phyloP scores from a whole-genome alignment of 1,140 invertebrate species.

The Bombus soroeensis region DNA sequence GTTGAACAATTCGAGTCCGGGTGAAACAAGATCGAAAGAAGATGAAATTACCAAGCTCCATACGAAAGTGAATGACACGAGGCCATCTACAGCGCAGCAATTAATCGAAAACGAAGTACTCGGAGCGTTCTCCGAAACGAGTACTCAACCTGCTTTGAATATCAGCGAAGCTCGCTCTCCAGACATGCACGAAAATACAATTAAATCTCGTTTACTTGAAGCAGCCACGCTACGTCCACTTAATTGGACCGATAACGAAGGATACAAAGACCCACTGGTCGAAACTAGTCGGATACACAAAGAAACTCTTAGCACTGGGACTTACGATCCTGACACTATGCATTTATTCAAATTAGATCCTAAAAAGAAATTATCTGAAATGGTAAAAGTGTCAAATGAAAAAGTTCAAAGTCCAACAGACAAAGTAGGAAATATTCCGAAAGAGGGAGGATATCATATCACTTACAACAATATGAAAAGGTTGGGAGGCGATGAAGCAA shows the following conservation, averaged over 20 bases:
- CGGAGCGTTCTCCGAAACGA: not conserved
- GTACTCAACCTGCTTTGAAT: slow-evolving; percentile 15
- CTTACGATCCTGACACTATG: too few relatives aligned
- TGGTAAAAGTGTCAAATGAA: not conserved
- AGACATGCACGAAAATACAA: not conserved
- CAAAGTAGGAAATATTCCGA: not conserved
- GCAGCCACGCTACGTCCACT: not conserved
- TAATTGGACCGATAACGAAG: slow-evolving; percentile 18
- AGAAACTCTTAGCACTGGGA: too few relatives aligned
- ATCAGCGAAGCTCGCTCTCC: not conserved
- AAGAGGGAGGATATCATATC: too few relatives aligned
- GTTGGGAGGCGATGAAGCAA: too few relatives aligned
- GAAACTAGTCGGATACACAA: not conserved
- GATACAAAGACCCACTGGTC: not conserved
- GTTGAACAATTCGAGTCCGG: not conserved
- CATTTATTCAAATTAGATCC: not conserved
- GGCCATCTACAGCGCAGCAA: not conserved
- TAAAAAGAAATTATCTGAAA: accelerated
- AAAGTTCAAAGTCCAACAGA: not conserved
- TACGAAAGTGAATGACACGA: too few relatives aligned
- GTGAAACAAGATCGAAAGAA: not conserved
- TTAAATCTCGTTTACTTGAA: slow-evolving; percentile 10
- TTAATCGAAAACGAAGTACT: slow-evolving; percentile 12
- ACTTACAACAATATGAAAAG: not conserved
- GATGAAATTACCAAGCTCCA: not conserved